A percentile compares a stretch with the other conserved stretches of the same genome.
Evolutionary conservation across 2,113 vertebrate genomes (phyloP).

Genomic region (Globicephala melas): DNA sequence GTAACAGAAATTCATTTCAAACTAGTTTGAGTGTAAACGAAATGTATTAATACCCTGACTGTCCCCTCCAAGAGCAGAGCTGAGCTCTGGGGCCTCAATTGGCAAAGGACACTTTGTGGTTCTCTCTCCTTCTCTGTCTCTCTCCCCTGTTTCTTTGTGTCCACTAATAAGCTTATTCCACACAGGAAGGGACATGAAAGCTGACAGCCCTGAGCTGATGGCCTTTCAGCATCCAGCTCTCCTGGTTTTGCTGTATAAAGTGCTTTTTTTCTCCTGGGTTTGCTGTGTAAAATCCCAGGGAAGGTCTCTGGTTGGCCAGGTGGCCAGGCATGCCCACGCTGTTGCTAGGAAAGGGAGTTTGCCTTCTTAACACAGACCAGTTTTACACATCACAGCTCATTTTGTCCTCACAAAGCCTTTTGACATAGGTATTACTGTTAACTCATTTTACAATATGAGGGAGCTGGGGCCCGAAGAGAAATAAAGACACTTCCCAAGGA

Average conservation of each 20-base stretch:
- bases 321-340: no score
- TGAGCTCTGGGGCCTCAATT: not conserved
- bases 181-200: accelerated
- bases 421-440: accelerated
- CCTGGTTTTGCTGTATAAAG: not conserved
- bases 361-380: not conserved
- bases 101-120: no score
- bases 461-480: not conserved
- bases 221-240: not conserved
- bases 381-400: not conserved
- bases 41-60: not conserved
- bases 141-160: no score
- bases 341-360: no score
- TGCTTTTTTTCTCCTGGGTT: no score
- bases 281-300: not conserved
- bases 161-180: not conserved
- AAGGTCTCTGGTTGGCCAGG: not conserved
- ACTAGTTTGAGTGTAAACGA: not conserved
- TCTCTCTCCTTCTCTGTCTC: not conserved
- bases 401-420: not conserved
- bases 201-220: not conserved
- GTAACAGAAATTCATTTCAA: not conserved
- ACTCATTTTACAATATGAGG: not conserved
- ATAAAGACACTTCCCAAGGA: not conserved
- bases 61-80: not conserved